phyloP scores from a whole-genome alignment of 2,888 invertebrate species.

The Bellardia pandia region DNA sequence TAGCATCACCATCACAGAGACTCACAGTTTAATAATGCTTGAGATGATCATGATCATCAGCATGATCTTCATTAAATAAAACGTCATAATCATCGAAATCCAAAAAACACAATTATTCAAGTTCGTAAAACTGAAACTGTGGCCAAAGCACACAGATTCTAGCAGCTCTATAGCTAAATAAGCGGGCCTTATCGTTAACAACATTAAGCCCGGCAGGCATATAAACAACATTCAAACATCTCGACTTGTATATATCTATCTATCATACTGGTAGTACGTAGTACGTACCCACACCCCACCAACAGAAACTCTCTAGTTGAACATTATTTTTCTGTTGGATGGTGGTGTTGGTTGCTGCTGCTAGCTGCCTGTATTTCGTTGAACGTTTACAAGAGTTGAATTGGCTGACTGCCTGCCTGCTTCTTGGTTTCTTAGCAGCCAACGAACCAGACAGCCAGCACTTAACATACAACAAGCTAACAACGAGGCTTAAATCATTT shows the following conservation, averaged over 20 bases:
- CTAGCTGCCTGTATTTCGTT: conserved; percentile 49
- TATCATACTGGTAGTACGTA: conserved; percentile 10
- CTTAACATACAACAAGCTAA: conserved; percentile 73
- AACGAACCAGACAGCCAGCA: conserved; percentile 67
- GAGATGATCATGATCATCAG: conserved; percentile 48
- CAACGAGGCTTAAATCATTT: conserved; percentile 74
- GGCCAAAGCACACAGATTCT: conserved; percentile 4
- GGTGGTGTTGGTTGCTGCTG: conserved; percentile 18
- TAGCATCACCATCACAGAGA: conserved; percentile 27
- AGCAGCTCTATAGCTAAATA: conserved; percentile 38
- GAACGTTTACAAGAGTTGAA: conserved; percentile 59
- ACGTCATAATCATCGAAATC: conserved; percentile 51
- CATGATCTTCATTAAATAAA: conserved; percentile 57
- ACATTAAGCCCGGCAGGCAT: conserved; percentile 68
- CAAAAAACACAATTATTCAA: conserved; percentile 19
- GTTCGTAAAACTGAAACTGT: background rate
- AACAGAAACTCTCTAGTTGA: background rate
- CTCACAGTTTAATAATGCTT: conserved; percentile 45
- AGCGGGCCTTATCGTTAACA: conserved; percentile 67
- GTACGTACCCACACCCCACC: background rate
- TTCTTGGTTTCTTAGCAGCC: conserved; percentile 61
- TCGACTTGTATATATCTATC: conserved; percentile 24
- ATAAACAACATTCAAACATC: conserved; percentile 47
- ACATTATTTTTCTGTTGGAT: conserved; percentile 3
- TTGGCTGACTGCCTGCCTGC: conserved; percentile 51